Conservation (phyloP, 1,140 invertebrate genomes). For the Hylyphantes graminicola region DNA sequence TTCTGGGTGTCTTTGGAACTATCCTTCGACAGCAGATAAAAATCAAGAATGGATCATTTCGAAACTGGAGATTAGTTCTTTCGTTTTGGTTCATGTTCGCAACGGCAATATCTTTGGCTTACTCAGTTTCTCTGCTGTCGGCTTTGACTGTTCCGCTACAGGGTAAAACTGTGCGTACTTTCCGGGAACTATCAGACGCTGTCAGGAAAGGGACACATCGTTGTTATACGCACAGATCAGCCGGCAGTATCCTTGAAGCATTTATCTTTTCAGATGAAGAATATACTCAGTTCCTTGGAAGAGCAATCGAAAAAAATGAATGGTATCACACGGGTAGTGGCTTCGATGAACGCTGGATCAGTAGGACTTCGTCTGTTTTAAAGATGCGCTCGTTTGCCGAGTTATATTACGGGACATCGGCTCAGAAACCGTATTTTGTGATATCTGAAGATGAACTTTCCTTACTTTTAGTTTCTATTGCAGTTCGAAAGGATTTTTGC, state of each 20-base stretch:
- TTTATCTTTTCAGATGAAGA: background rate
- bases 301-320: background rate
- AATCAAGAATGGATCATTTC: background rate
- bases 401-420: background rate
- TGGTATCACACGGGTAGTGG: background rate
- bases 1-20: background rate
- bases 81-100: background rate
- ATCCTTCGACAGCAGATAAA: background rate
- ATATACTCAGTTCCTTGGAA: background rate
- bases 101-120: background rate
- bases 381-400: background rate
- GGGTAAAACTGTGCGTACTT: background rate
- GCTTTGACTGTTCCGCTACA: slow-evolving; percentile 11
- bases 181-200: background rate
- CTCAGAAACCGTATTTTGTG: background rate
- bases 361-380: slow-evolving; percentile 7
- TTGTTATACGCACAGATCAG: background rate
- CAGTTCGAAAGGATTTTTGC: background rate
- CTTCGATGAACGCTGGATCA: background rate
- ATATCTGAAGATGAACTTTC: background rate
- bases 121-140: slow-evolving; percentile 8
- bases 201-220: background rate
- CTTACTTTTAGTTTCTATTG: background rate
- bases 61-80: background rate
- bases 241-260: background rate